Base-by-base conservation (phyloP, 2,888 invertebrate genomes). In the Tillus elongatus region DNA sequence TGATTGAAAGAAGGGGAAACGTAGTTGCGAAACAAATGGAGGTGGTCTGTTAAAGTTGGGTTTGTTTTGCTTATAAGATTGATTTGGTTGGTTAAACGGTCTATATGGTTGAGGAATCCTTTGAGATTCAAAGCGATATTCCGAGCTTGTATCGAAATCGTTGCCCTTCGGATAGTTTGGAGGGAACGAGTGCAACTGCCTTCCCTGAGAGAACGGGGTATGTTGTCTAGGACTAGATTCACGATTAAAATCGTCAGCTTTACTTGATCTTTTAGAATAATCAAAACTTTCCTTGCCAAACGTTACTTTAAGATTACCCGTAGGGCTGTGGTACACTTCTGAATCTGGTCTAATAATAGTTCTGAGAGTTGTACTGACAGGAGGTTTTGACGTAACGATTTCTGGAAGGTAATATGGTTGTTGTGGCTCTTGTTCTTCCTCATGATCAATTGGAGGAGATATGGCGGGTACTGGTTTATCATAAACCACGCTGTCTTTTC, bases 341-440 rank as follows among this genome's bases (percentile, higher is more conserved):
- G 88, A 88, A 53, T 89, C 89, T 0, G 89, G 89, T 50, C 83
- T 81, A 35, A 90, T 89, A 26, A 90, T 79, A 1, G 89, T 82
- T 55, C 89, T 71, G 35, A 88, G 63, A 1, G 89, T 89, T 1
- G 90, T 90, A 1, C 82, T 78, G 32, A 75, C 73, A 2, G 77
- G 69, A 2, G 74, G 61, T 1, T 63, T 56, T 8, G 37, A 31
- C 10, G 44, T 44, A 1, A 38, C 43, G 3, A 40, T 30, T 43
- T 53, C 50, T 11, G 41, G 48, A 30, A 35, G 48, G 33, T 57
- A 53, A 40, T 54, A 47, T 3, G 67, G 72, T 14, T 74, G 70
- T 3, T 74, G 73, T 1, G 70, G 68, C 1, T 63, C 67, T 2
- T 73, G 71, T 10, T 71, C 69, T 35, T 75, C 71, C 43, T 74